Evolutionary conservation across 2,113 vertebrate species (phyloP).

Genomic region (Otus sunia): DNA sequence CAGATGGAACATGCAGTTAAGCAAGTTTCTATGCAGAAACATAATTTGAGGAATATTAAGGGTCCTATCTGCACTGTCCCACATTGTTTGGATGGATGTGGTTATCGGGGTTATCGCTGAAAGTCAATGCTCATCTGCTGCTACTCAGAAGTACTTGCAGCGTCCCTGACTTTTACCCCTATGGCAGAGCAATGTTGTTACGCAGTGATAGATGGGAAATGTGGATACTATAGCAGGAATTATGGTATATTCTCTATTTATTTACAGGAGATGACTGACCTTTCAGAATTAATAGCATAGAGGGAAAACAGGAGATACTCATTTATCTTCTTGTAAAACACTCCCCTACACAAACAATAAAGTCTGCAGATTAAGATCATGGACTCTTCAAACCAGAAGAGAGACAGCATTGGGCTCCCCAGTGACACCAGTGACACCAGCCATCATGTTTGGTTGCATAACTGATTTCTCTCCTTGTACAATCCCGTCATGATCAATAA

Average conservation of each 20-base stretch:
- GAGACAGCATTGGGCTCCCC: neutral
- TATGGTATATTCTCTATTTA: neutral
- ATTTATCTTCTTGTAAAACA: neutral
- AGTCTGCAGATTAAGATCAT: neutral
- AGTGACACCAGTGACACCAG: neutral
- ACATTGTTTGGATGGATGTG: neutral
- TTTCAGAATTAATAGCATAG: neutral
- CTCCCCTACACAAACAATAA: neutral
- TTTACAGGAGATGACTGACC: neutral
- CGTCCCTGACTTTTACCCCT: neutral
- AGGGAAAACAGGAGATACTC: neutral
- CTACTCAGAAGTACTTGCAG: neutral
- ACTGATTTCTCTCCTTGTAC: neutral
- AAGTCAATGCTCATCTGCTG: neutral
- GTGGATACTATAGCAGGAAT: neutral
- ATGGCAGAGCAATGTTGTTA: neutral
- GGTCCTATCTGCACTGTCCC: neutral
- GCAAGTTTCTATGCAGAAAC: neutral
- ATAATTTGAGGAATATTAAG: neutral
- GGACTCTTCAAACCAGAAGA: neutral
- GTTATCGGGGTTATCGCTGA: neutral
- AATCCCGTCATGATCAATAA: neutral
- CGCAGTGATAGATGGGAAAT: neutral
- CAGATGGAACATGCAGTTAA: neutral
- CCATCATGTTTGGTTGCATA: neutral